Base-by-base conservation (phyloP, 2,888 invertebrate species). In the Drosophila cognata region DNA sequence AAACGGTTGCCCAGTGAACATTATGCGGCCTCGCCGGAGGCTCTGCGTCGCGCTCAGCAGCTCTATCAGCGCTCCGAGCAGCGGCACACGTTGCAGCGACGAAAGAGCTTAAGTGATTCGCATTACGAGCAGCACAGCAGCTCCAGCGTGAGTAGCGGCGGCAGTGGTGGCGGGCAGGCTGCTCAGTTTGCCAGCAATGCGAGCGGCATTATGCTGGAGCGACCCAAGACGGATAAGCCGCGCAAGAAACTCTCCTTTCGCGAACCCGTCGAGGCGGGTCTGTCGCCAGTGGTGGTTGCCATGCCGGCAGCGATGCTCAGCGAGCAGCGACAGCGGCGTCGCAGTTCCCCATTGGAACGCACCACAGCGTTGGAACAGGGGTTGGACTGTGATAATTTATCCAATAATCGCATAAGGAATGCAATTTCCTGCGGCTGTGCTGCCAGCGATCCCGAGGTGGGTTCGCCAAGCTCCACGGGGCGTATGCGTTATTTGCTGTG, bases 241-340 rank as follows among this genome's bases (percentile, higher is more conserved):
- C 94, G 97, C 63, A 98, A 98, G 92, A 98, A 97, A 92, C 94
- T 98, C 16, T 97, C 97, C 11, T 98, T 98, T 93, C 95, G 97
- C 71, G 97, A 97, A 89, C 97, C 97, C 4, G 88, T 93, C 50
- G 92, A 92, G 59, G 89, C 84, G 48, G 91, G 91, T 28, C 84
- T 84, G 16, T 79, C 78, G 6, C 84, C 82, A 7, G 56, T 56
- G 1, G 36, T 65, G 31, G 53, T 52, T 3, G 69, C 75, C 59
- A 70, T 71, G 71, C 74, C 80, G 2, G 59, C 84, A 6, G 67
- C 74, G 10, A 51, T 71, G 43, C 48, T 70, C 16, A 56, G 43
- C 7, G 77, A 76, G 31, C 71, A 81, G 63, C 72, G 84, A 0
- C 82, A 80, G 56, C 69, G 86, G 41, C 78, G 81, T 62, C 89